A percentile compares a stretch with the other conserved stretches of the same genome.
These are phyloP conservation scores for Phengaris arion DNA, from an alignment of 2,888 invertebrate species.

Conservation along the genomic window DNA sequence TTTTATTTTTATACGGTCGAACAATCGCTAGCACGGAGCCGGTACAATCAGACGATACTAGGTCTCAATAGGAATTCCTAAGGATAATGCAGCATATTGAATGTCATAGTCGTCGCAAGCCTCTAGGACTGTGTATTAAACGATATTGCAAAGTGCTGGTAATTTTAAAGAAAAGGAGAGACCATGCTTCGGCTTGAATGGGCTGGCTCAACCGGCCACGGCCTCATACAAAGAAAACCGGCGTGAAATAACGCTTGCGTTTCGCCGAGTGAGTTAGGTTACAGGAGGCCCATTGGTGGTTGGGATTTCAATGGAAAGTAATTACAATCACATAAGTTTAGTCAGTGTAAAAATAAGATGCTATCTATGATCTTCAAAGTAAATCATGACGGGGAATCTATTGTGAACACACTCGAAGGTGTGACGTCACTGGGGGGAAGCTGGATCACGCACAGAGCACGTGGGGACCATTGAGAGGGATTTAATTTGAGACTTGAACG, in stretches of 20 bases:
- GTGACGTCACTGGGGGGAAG: not conserved
- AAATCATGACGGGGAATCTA: not conserved
- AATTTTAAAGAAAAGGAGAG: not conserved
- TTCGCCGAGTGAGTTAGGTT: too few species aligned
- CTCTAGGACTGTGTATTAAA: not conserved
- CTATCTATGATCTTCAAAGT: not conserved
- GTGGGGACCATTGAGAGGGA: slow-evolving; percentile 59
- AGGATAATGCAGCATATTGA: not conserved
- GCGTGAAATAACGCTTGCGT: too few species aligned
- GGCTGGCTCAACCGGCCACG: too few species aligned
- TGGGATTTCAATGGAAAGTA: too few species aligned
- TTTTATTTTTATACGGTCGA: slow-evolving; percentile 31
- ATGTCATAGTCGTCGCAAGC: not conserved
- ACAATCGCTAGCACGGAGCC: slow-evolving; percentile 17
- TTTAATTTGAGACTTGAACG: slow-evolving; percentile 68
- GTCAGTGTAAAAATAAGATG: not conserved
- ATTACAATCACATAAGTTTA: too few species aligned
- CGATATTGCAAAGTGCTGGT: not conserved
- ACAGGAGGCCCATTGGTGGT: too few species aligned
- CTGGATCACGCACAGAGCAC: slow-evolving; percentile 4
- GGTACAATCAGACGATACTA: not conserved
- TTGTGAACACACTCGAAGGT: not conserved
- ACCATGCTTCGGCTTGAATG: not conserved
- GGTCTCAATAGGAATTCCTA: slow-evolving; percentile 11
- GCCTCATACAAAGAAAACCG: too few species aligned